A percentile compares a stretch with the other conserved stretches of the same genome.
Conservation (phyloP, 2,797 vertebrate genomes). For the Halcyon badia region DNA sequence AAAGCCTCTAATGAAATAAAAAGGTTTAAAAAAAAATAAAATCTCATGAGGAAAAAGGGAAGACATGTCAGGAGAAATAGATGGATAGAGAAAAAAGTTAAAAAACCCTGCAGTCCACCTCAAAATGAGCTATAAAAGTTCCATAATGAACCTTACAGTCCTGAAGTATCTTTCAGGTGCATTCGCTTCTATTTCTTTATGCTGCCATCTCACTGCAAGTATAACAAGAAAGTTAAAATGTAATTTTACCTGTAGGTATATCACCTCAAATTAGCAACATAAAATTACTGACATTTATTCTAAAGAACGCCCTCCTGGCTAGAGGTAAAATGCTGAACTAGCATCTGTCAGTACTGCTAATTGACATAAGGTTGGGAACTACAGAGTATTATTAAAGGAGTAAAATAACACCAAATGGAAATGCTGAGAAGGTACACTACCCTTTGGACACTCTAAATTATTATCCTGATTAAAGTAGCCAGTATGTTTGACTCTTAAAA, state of each 20-base stretch:
- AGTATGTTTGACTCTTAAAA: conserved; percentile 66
- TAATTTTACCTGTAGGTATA: conserved; percentile 76
- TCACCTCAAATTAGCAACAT: conserved; percentile 78
- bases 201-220: conserved; percentile 57
- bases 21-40: not conserved
- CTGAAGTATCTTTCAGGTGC: conserved; percentile 34
- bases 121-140: conserved; percentile 66
- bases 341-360: conserved; percentile 76
- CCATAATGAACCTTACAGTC: conserved; percentile 58
- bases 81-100: not conserved
- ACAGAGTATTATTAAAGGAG: conserved; percentile 72
- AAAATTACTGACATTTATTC: conserved; percentile 79
- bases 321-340: conserved; percentile 76
- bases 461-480: conserved; percentile 51
- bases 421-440: conserved; percentile 62
- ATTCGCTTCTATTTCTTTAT: conserved; percentile 60
- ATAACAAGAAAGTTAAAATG: conserved; percentile 67
- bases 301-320: conserved; percentile 67
- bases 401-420: conserved; percentile 76
- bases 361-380: conserved; percentile 72
- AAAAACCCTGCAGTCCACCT: conserved; percentile 7
- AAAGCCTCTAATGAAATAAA: not conserved
- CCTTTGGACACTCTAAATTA: conserved; percentile 70
- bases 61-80: not conserved
- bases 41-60: not conserved